Evolutionary conservation across 2,113 vertebrate genomes (phyloP).

Genomic region (Xenus cinereus): DNA sequence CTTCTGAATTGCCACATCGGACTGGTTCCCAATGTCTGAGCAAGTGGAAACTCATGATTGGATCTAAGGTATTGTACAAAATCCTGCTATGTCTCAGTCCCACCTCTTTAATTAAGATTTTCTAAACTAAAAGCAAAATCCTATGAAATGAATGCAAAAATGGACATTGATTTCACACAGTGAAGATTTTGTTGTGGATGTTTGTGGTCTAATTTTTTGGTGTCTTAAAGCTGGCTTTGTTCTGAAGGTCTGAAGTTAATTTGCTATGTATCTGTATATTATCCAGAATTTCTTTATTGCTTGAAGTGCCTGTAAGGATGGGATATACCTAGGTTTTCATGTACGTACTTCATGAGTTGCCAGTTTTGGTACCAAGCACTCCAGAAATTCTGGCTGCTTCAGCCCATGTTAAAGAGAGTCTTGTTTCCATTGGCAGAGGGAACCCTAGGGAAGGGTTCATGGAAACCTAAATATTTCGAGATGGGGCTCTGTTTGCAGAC

Average conservation of each 20-base stretch:
- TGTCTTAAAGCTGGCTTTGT: not conserved
- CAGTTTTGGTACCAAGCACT: not conserved
- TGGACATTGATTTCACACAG: not conserved
- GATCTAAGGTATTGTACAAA: constrained; percentile 45
- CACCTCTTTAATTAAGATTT: not conserved
- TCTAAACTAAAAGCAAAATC: not conserved
- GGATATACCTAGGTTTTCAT: not conserved
- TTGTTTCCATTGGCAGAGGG: not conserved
- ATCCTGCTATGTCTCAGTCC: not conserved
- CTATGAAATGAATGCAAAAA: not conserved
- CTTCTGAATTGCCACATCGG: constrained; percentile 84
- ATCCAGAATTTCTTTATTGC: not conserved
- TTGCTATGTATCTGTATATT: not conserved
- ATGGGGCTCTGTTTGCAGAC: not conserved
- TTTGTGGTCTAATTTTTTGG: not conserved
- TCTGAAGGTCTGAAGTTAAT: not conserved
- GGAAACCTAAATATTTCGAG: not conserved
- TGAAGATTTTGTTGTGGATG: not conserved
- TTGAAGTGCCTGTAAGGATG: not conserved
- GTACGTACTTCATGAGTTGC: not conserved
- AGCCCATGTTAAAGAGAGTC: not conserved
- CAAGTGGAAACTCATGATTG: constrained; percentile 81
- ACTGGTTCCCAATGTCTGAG: constrained; percentile 83
- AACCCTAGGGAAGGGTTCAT: not conserved
- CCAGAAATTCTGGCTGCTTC: not conserved